Evolutionary conservation across 2,888 invertebrate species (phyloP).

Genomic region (Physocephala rufipes): DNA sequence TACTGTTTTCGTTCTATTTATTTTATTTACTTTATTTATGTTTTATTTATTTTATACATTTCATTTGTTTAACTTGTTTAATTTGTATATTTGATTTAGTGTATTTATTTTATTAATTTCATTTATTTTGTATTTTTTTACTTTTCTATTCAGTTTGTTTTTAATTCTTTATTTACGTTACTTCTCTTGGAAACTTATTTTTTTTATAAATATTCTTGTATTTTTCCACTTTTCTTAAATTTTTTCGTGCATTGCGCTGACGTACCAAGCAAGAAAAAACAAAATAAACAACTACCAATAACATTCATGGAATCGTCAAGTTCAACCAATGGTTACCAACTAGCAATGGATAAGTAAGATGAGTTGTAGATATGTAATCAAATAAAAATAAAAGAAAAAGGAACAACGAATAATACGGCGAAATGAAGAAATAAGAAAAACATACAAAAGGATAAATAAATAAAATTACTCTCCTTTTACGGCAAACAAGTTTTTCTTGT

Average conservation of each 20-base stretch:
- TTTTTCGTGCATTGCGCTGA: neutral
- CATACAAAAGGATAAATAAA: too few species aligned
- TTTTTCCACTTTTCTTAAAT: neutral
- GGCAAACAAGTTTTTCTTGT: conserved; percentile 26
- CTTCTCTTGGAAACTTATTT: neutral
- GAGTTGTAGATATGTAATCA: conserved; percentile 3
- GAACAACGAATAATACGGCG: neutral
- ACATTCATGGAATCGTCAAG: conserved; percentile 2
- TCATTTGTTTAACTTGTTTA: too few species aligned
- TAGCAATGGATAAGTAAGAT: conserved; percentile 31
- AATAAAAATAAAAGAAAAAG: conserved; percentile 14
- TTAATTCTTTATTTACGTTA: neutral
- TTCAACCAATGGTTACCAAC: conserved; percentile 29
- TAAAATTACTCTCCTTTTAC: conserved; percentile 12
- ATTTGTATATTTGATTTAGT: too few species aligned
- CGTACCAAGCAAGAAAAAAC: too few species aligned
- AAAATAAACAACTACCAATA: neutral
- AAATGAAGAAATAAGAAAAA: too few species aligned
- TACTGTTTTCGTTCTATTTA: too few species aligned
- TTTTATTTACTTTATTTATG: too few species aligned
- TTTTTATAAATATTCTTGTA: neutral
- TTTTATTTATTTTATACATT: too few species aligned
- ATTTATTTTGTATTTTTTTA: too few species aligned
- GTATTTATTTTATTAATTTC: too few species aligned
- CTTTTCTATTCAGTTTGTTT: too few species aligned